Base-by-base conservation (phyloP, 2,888 invertebrate species). In the Dorcus hopei region DNA sequence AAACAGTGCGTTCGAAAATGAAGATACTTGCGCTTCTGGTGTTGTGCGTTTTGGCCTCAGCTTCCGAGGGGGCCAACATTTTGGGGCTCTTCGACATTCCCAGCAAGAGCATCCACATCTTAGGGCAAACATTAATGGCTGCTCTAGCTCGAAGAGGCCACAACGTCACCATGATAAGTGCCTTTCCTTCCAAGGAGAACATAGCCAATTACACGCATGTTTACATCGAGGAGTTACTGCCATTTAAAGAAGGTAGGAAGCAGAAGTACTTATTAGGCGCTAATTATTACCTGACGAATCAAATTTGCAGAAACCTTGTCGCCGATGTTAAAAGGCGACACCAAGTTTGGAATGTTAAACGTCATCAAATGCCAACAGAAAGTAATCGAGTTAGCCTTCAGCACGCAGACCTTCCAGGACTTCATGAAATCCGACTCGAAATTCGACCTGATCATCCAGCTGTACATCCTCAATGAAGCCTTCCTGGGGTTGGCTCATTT, bases 401-500 rank as follows among this genome's bases (percentile, higher is more conserved):
- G 49, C 9, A 49, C 16, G 41, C 41, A 41, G 2, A 41, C 33
- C 4, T 39, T 59, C 2, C 55, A 59, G 19, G n/a, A 52, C 6
- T 52, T 59, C 8, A n/a, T 59, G 3, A 51, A 56, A 48, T 52
- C 55, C 3, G 52, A 59, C 48, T 49, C 52, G 7, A 55, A 42
- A 49, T 57, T 51, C 14, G 59, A 59, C 38, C 9, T 59, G 19
- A 53, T 56, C n/a, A 60, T 60, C 16, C 52, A 48, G 9, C 43
- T 26, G 5, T 38, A 42, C 19, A 51, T 11, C 3, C 16, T 61
- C 9, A 50, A 49, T 9, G 61, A 57, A 50, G 50, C 57, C 14
- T 50, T 42, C 45, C 16, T 57, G 40, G 50, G 33, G 4, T 16
- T 59, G 7, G 55, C 72, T 3, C 73, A 76, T 61, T 67, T 72